phyloP scores from a whole-genome alignment of 1,140 invertebrate species.

The Drosophila persimilis region DNA sequence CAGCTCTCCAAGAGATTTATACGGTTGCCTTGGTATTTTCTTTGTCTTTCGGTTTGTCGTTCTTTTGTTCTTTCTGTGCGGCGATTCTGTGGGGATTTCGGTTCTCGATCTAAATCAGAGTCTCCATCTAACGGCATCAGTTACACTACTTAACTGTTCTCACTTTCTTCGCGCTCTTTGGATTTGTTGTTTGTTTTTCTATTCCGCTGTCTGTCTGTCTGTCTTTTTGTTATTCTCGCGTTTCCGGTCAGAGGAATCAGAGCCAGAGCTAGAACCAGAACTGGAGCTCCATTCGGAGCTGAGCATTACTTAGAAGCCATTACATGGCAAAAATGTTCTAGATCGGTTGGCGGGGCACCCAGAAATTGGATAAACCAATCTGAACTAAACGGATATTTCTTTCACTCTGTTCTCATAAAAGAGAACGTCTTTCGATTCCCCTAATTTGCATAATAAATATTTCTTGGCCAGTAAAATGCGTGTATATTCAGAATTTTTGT shows the following conservation, averaged over 20 bases:
- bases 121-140: slow-evolving; percentile 75
- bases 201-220: slow-evolving; percentile 16
- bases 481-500: slow-evolving; percentile 28
- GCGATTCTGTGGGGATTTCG: slow-evolving; percentile 42
- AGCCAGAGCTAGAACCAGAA: slow-evolving; percentile 36
- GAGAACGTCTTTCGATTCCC: neutral
- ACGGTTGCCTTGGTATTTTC: slow-evolving; percentile 16
- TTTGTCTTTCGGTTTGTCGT: slow-evolving; percentile 15
- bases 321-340: slow-evolving; percentile 42
- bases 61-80: slow-evolving; percentile 39
- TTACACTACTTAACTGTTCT: slow-evolving; percentile 82
- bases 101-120: slow-evolving; percentile 27
- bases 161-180: slow-evolving; percentile 72
- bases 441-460: slow-evolving; percentile 48
- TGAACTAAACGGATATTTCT: slow-evolving; percentile 10
- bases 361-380: slow-evolving; percentile 15
- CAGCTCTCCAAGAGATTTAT: slow-evolving; percentile 36
- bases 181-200: slow-evolving; percentile 56
- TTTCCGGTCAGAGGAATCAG: slow-evolving; percentile 64
- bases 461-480: neutral
- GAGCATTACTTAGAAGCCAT: slow-evolving; percentile 64
- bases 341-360: too few relatives aligned
- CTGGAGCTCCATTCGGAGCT: slow-evolving; percentile 12
- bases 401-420: neutral
- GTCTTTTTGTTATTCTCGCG: slow-evolving; percentile 49